Evolutionary conservation across 2,113 vertebrate genomes (phyloP).

Genomic region (Monopterus albus): DNA sequence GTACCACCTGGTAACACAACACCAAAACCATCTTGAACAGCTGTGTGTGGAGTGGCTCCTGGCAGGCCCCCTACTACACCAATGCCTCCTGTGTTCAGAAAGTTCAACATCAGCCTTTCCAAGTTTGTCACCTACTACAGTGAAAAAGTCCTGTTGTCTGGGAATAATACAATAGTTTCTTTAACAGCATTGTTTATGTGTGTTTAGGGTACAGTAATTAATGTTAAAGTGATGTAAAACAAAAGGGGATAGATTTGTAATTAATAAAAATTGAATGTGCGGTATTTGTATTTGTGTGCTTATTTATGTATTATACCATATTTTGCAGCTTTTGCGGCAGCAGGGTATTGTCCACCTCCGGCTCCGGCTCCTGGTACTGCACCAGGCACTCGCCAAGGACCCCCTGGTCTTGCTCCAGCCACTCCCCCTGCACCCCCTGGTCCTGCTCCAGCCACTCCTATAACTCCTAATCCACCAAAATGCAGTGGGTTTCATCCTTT

Average conservation of each 20-base stretch:
- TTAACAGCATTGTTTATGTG: no score
- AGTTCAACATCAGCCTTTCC: no score
- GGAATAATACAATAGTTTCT: no score
- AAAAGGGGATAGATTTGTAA: no score
- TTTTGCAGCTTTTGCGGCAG: constrained; percentile 67
- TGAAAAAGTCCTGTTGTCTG: no score
- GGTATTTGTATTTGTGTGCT: neutral
- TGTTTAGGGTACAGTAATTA: no score
- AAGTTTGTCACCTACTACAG: no score
- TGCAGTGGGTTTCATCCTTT: no score
- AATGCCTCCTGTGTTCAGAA: constrained; percentile 26
- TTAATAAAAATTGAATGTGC: no score
- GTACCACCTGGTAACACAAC: constrained; percentile 64
- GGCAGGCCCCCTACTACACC: constrained; percentile 65
- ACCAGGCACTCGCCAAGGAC: neutral
- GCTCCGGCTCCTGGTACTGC: constrained; percentile 3
- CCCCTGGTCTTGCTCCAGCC: neutral
- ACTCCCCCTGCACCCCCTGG: constrained; percentile 21
- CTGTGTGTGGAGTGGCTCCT: constrained; percentile 62
- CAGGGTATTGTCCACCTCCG: constrained; percentile 37
- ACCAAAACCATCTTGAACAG: constrained; percentile 44
- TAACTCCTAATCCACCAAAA: no score
- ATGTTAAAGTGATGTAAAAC: no score
- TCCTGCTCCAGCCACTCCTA: constrained; percentile 21
- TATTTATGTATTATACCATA: constrained; percentile 46